These are phyloP conservation scores for Isurus oxyrinchus DNA, from an alignment of 2,113 vertebrate genomes.

Conservation along the genomic window DNA sequence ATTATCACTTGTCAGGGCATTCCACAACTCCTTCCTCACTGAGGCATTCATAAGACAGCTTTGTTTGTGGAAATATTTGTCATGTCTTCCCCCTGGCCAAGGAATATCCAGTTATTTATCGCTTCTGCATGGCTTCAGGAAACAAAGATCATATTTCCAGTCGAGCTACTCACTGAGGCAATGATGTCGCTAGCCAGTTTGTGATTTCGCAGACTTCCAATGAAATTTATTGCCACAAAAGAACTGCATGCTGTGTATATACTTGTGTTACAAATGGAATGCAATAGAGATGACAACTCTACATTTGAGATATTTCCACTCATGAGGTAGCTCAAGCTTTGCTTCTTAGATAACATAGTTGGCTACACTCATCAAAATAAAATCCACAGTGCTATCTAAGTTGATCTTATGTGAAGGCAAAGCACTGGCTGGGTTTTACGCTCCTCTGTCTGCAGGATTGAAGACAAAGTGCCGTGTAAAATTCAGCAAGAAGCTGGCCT, in stretches of 20 bases:
- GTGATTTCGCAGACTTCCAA: not conserved
- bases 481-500: no score
- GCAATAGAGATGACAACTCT: not conserved
- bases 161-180: not conserved
- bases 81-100: not conserved
- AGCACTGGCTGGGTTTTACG: not conserved
- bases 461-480: no score
- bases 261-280: not conserved
- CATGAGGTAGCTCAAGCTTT: not conserved
- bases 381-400: not conserved
- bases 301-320: not conserved
- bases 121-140: not conserved
- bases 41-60: not conserved
- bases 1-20: not conserved
- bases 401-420: not conserved
- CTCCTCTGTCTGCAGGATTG: no score
- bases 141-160: not conserved
- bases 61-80: not conserved
- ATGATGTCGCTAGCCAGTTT: not conserved
- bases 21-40: not conserved
- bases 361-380: not conserved
- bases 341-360: not conserved
- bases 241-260: no score
- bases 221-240: not conserved
- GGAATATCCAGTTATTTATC: not conserved